phyloP scores from a whole-genome alignment of 2,888 invertebrate species.

The Noctua fimbriata region DNA sequence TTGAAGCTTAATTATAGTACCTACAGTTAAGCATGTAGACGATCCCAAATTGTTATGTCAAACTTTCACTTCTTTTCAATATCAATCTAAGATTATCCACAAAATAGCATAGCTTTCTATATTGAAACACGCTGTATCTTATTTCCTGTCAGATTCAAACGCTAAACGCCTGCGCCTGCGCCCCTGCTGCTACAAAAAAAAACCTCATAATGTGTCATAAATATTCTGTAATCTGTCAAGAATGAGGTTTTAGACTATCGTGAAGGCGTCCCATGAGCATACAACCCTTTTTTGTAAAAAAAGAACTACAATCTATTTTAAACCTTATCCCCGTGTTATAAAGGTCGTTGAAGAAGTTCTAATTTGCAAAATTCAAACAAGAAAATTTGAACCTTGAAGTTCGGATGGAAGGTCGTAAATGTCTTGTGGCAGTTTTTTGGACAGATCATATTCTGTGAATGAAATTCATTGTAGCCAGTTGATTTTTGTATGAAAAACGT shows the following conservation, averaged over 20 bases:
- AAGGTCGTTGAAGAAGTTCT: neutral
- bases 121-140: slow-evolving; percentile 70
- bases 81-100: neutral
- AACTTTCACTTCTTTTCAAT: slow-evolving; percentile 5
- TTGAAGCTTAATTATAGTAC: neutral
- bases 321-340: slow-evolving; percentile 27
- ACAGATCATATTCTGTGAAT: slow-evolving; percentile 54
- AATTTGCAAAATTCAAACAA: neutral
- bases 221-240: slow-evolving; percentile 84
- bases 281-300: slow-evolving; percentile 40
- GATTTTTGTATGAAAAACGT: slow-evolving; percentile 61
- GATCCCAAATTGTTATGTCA: neutral
- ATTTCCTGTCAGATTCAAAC: slow-evolving; percentile 72
- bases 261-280: slow-evolving; percentile 73
- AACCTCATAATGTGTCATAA: slow-evolving; percentile 81
- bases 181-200: slow-evolving; percentile 76
- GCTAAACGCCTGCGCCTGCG: slow-evolving; percentile 64
- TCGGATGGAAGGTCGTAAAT: neutral
- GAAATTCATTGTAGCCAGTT: slow-evolving; percentile 60
- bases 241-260: slow-evolving; percentile 77
- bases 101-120: neutral
- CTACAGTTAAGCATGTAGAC: neutral
- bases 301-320: slow-evolving; percentile 41
- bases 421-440: neutral
- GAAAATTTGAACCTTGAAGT: neutral